phyloP scores from a whole-genome alignment of 2,113 vertebrate genomes.

The Agelaius tricolor region DNA sequence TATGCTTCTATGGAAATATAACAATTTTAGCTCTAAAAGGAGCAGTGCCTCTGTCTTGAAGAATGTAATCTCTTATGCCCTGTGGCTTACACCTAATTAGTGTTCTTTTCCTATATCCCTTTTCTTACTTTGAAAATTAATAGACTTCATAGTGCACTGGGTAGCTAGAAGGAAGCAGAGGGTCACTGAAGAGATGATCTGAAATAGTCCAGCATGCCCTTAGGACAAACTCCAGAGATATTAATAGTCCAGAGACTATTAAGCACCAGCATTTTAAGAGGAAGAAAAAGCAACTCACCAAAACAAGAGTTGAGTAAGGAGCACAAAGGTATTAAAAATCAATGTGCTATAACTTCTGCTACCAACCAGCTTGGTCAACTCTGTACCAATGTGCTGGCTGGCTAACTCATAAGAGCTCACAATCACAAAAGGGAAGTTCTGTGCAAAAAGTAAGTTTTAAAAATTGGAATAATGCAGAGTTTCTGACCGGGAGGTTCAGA shows the following conservation, averaged over 20 bases:
- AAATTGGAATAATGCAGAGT: background rate
- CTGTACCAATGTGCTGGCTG: fast-evolving
- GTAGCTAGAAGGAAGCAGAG: background rate
- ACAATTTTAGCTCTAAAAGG: background rate
- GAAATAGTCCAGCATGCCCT: background rate
- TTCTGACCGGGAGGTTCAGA: background rate
- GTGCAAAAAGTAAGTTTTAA: background rate
- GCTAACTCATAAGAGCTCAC: background rate
- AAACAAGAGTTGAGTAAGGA: background rate
- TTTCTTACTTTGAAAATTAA: background rate
- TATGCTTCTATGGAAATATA: background rate
- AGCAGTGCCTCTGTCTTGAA: background rate
- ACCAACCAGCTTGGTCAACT: background rate
- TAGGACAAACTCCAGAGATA: background rate
- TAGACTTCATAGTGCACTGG: background rate
- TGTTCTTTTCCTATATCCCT: background rate
- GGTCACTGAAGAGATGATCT: background rate
- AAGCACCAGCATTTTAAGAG: background rate
- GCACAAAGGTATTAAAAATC: background rate
- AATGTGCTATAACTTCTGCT: background rate
- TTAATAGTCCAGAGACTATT: background rate
- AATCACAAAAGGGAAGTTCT: background rate
- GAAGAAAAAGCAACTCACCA: background rate
- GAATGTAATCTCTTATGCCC: background rate
- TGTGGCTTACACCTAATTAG: background rate